Evolutionary conservation across 1,140 invertebrate species (phyloP).

Genomic region (Lordiphosa collinella): DNA sequence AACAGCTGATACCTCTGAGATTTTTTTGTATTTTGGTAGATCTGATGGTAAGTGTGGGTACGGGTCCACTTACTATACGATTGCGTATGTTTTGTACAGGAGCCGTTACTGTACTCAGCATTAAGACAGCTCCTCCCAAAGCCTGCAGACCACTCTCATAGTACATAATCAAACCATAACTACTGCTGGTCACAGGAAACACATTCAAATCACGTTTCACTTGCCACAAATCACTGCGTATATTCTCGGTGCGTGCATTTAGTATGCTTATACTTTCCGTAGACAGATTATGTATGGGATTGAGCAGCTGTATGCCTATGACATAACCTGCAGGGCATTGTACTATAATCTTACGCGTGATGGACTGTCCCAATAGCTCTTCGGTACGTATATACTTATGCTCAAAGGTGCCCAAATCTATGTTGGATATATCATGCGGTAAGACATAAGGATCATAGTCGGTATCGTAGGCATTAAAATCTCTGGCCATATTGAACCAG

Average conservation of each 20-base stretch:
- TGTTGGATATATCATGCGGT: conserved; percentile 82
- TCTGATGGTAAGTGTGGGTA: conserved; percentile 86
- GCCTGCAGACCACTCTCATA: conserved; percentile 90
- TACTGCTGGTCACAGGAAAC: conserved; percentile 92
- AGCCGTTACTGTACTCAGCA: conserved; percentile 87
- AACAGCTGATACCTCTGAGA: conserved; percentile 88
- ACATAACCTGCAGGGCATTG: conserved; percentile 88
- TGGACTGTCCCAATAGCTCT: conserved; percentile 82
- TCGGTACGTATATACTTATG: conserved; percentile 89
- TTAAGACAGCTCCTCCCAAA: conserved; percentile 90
- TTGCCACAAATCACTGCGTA: conserved; percentile 85
- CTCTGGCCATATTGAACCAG: conserved; percentile 89
- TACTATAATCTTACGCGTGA: conserved; percentile 82
- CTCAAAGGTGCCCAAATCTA: conserved; percentile 86
- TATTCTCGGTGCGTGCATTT: conserved; percentile 85
- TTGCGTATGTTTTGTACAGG: conserved; percentile 86
- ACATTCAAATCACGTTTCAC: conserved; percentile 89
- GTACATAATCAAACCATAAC: conserved; percentile 89
- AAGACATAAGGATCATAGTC: conserved; percentile 86
- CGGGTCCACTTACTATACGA: conserved; percentile 86
- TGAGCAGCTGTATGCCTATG: conserved; percentile 90
- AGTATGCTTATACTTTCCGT: conserved; percentile 90
- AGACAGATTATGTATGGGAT: conserved; percentile 92
- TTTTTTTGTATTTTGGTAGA: conserved; percentile 90
- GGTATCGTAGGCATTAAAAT: conserved; percentile 84